Evolutionary conservation across 2,888 invertebrate species (phyloP).

Genomic region (Ectobius pallidus): DNA sequence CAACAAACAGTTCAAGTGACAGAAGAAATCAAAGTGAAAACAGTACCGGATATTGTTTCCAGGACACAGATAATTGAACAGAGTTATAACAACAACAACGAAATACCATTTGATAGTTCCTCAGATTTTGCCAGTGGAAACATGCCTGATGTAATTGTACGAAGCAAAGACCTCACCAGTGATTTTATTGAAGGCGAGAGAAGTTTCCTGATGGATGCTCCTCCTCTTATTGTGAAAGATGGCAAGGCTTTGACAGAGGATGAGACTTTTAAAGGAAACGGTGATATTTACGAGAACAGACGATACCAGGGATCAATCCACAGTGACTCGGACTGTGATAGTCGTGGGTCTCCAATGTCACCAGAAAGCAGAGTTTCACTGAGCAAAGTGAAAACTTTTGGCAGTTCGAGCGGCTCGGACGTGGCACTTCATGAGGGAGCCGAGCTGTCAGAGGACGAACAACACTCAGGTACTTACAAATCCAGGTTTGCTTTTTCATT

Average conservation of each 20-base stretch:
- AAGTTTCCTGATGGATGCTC: constrained; percentile 8
- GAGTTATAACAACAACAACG: background rate
- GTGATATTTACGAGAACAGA: constrained; percentile 11
- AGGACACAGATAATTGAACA: background rate
- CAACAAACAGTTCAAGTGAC: background rate
- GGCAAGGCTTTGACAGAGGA: background rate
- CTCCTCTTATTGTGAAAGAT: background rate
- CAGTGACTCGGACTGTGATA: constrained; percentile 57
- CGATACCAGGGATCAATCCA: constrained; percentile 45
- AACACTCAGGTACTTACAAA: constrained; percentile 62
- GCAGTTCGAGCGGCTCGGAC: constrained; percentile 69
- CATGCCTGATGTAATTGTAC: background rate
- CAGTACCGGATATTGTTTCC: background rate
- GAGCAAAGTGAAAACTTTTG: constrained; percentile 58
- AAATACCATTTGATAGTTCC: constrained; percentile 10
- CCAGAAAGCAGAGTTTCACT: constrained; percentile 37
- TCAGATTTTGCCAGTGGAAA: background rate
- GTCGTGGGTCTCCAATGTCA: constrained; percentile 44
- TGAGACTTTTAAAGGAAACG: constrained; percentile 15
- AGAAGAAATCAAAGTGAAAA: background rate
- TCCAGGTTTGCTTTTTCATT: constrained; percentile 11
- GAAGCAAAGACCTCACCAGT: constrained; percentile 19
- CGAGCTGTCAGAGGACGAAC: constrained; percentile 63
- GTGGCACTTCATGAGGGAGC: constrained; percentile 68
- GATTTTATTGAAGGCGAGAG: constrained; percentile 28